These are phyloP conservation scores for Natator depressus DNA, from an alignment of 2,113 vertebrate species.

Conservation along the genomic window DNA sequence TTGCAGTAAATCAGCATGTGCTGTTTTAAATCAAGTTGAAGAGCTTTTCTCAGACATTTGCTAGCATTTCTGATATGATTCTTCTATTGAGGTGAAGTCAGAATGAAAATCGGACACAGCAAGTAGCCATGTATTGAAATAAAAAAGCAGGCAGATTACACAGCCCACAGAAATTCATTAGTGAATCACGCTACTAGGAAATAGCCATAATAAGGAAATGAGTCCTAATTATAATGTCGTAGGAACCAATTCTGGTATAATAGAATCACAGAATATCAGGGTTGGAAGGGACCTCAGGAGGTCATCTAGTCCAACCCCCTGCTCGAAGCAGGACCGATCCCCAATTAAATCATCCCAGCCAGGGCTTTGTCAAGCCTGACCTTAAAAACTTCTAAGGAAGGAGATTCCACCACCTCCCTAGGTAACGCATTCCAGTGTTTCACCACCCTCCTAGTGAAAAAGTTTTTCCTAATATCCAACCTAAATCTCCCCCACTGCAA, in stretches of 20 bases:
- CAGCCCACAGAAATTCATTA: neutral
- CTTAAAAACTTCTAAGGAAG: no score
- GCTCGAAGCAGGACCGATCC: no score
- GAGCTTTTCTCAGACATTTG: neutral
- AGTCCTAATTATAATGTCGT: neutral
- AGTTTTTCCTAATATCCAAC: no score
- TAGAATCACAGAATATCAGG: no score
- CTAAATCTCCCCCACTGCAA: no score
- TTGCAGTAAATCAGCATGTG: neutral
- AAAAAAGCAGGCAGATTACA: neutral
- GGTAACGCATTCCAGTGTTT: no score
- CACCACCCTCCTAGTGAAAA: no score
- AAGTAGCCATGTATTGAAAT: neutral
- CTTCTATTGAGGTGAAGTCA: neutral
- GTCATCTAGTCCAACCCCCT: no score
- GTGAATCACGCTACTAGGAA: neutral
- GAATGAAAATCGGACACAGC: neutral
- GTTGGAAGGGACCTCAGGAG: no score
- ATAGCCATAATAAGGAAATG: constrained; percentile 3
- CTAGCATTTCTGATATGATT: constrained; percentile 28
- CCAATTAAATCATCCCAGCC: no score
- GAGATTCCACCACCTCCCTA: no score
- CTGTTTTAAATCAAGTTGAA: neutral
- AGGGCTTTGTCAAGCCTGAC: no score
- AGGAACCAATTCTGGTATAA: neutral